These are phyloP conservation scores for Pan troglodytes DNA, from an alignment of 2,113 vertebrate species.

Conservation along the genomic window DNA sequence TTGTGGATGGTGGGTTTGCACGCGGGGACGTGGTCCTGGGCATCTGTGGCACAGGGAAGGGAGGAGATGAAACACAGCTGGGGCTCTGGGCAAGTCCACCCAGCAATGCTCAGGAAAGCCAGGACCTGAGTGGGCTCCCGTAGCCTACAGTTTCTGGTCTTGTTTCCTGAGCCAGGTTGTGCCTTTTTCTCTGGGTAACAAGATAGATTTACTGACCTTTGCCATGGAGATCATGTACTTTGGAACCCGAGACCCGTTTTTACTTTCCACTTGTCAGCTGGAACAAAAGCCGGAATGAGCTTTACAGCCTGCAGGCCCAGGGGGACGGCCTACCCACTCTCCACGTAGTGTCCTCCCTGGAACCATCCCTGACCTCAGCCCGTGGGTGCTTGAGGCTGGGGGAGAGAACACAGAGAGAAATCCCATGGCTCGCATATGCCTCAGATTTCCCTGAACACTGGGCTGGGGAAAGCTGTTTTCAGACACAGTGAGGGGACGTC, in stretches of 20 bases:
- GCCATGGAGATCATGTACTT: background rate
- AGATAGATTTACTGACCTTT: background rate
- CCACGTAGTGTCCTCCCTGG: fast-evolving
- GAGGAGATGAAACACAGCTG: background rate
- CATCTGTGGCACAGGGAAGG: background rate
- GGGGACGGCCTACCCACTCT: background rate
- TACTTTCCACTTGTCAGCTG: background rate
- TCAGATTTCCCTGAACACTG: background rate
- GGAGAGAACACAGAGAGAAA: background rate
- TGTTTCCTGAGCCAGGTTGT: background rate
- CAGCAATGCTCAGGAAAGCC: background rate
- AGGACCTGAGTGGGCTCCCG: fast-evolving
- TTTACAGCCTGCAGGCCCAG: background rate
- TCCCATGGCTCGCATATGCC: fast-evolving
- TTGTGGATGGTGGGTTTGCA: background rate
- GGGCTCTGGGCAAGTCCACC: background rate
- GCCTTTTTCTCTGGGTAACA: background rate
- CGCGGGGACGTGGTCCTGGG: background rate
- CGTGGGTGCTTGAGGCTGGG: background rate
- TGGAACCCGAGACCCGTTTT: background rate
- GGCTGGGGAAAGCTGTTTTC: background rate
- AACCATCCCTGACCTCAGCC: background rate
- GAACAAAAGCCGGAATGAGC: background rate
- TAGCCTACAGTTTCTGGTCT: background rate
- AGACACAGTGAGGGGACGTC: background rate